Percentiles rank a stretch among this genome's conserved stretches.
Evolutionary conservation across 2,888 invertebrate genomes (phyloP).

Genomic region (Ephialtes manifestator): DNA sequence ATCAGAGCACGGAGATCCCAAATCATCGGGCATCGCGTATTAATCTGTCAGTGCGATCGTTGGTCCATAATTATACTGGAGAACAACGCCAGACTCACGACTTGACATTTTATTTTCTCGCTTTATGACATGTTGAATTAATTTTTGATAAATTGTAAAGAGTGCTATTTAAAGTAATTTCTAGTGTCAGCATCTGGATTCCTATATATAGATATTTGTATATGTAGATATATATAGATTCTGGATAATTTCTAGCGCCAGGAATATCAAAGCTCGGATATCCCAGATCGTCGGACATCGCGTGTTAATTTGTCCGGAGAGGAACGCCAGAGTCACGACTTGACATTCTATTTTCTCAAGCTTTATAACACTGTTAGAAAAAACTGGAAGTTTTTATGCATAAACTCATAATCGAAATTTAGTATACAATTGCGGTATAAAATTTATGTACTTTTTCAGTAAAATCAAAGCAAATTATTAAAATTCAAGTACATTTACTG

Average conservation of each 20-base stretch:
- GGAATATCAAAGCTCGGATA: conserved; percentile 30
- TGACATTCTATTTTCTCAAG: background rate
- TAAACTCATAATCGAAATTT: too few species aligned
- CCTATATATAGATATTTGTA: too few species aligned
- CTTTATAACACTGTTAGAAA: too few species aligned
- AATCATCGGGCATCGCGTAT: conserved; percentile 22
- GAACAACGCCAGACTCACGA: background rate
- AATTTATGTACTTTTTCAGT: too few species aligned
- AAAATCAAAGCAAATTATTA: too few species aligned
- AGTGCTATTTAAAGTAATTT: background rate
- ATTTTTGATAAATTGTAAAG: background rate
- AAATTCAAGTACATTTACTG: too few species aligned
- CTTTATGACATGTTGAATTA: background rate
- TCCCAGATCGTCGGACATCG: conserved; percentile 12
- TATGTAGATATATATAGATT: too few species aligned
- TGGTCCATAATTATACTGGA: conserved; percentile 20
- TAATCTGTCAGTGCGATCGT: conserved; percentile 62
- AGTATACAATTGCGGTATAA: too few species aligned
- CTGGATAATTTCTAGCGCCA: too few species aligned
- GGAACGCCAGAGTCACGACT: background rate
- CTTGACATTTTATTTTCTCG: background rate
- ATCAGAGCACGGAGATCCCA: conserved; percentile 29
- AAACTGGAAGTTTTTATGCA: too few species aligned
- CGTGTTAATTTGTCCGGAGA: conserved; percentile 60
- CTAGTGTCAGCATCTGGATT: too few species aligned